Evolutionary conservation across 2,888 invertebrate species (phyloP), one percentile per base, ranked within the genome.

Genomic region (Brachynemurus nebulosus): DNA sequence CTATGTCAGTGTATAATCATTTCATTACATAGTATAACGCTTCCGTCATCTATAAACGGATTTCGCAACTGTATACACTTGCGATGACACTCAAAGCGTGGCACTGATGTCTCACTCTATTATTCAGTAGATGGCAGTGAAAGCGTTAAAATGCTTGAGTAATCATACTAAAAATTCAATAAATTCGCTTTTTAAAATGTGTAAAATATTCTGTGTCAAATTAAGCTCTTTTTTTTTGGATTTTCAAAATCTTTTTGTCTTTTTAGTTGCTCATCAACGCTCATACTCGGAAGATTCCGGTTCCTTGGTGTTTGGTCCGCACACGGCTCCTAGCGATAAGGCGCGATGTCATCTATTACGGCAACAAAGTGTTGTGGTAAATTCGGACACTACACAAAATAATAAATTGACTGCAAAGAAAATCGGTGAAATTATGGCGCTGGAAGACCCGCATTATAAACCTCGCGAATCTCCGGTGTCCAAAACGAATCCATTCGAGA

Each of bases 371-470:
- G 35, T 36, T 11, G 25, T 36, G 6, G 14, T 27, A 38, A 44
- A 12, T 14, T 23, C 21, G 8, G 47, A 47, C 23, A 23, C 25
- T n/a, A 35, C 19, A 16, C n/a, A 9, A 14, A 27, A 36, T 14
- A 25, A 72, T 49, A 27, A 40, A 16, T 50, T 69, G 30, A 70
- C 72, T 5, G 71, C 80, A 44, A 73, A 76, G 45, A 77, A 80
- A 53, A 78, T 88, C 7, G 88, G 86, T 41, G 85, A 86, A 65
- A 80, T 84, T 48, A 91, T 91, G 80, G 81, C 88, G 61, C 73
- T 82, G 52, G 78, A 84, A 53, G 88, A 89, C 68, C 76, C 82
- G 44, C 83, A 85, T 64, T 86, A 88, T 60, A 80, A 79, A 57
- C 84, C 79, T 2, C 70, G 73, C 53, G 71, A 72, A 34, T 60